Conservation (phyloP, 2,113 vertebrate genomes). For the Trochalopteron elliotii region DNA sequence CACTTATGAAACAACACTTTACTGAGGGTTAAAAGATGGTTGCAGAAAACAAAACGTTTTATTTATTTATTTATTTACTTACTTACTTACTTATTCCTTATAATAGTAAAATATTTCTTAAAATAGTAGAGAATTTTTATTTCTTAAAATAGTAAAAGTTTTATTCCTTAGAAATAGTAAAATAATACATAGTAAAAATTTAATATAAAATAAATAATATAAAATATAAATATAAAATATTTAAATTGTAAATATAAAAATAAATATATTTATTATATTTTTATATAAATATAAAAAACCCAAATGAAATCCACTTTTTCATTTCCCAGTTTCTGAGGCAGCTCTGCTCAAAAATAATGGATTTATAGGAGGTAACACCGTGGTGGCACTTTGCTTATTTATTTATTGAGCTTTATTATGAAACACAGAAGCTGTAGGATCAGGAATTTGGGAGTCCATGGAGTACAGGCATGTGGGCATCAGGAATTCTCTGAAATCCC, state of each 20-base stretch:
- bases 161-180: too few species aligned
- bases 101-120: not conserved
- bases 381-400: not conserved
- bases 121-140: not conserved
- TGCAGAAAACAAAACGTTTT: not conserved
- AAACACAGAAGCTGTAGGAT: not conserved
- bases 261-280: too few species aligned
- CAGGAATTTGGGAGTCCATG: not conserved
- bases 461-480: rapidly evolving
- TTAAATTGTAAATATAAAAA: too few species aligned
- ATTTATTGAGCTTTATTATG: not conserved
- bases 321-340: not conserved
- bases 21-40: not conserved
- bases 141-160: not conserved
- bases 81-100: not conserved
- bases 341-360: not conserved
- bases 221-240: too few species aligned
- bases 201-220: too few species aligned
- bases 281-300: too few species aligned
- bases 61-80: not conserved
- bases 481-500: not conserved
- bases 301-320: not conserved
- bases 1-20: not conserved
- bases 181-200: not conserved
- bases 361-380: not conserved